Percentiles rank a stretch among this genome's conserved stretches.
Evolutionary conservation across 2,797 vertebrate genomes (phyloP).

Genomic region (Gymnodraco acuticeps): DNA sequence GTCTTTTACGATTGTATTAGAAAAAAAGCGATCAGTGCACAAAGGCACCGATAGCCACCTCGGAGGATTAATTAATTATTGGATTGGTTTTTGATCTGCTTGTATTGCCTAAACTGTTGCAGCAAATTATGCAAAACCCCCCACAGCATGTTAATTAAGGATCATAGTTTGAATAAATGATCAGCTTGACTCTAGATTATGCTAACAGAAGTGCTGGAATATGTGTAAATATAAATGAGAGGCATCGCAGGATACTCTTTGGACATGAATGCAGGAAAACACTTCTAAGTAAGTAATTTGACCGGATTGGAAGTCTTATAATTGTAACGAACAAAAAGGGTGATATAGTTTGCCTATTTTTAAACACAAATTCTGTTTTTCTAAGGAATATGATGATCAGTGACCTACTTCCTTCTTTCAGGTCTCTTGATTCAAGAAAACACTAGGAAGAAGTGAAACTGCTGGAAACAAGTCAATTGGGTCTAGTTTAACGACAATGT

Average conservation of each 20-base stretch:
- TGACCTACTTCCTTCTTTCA: slow-evolving; percentile 47
- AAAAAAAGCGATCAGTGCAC: slow-evolving; percentile 24
- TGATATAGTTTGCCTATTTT: neutral
- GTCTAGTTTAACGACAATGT: neutral
- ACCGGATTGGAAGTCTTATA: slow-evolving; percentile 1
- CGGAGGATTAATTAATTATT: slow-evolving; percentile 66
- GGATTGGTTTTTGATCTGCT: slow-evolving; percentile 66
- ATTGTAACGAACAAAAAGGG: neutral
- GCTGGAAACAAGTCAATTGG: slow-evolving; percentile 8
- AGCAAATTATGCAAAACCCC: slow-evolving; percentile 60
- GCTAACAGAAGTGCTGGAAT: slow-evolving; percentile 47
- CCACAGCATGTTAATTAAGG: slow-evolving; percentile 67
- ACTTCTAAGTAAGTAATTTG: neutral
- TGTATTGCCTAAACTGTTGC: slow-evolving; percentile 50
- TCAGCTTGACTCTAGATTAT: slow-evolving; percentile 53
- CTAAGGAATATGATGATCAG: slow-evolving; percentile 29
- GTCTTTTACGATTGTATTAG: slow-evolving; percentile 1
- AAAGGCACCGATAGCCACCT: slow-evolving; percentile 48
- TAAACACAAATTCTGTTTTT: neutral
- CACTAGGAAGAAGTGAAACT: slow-evolving; percentile 56
- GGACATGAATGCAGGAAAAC: slow-evolving; percentile 8
- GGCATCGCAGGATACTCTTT: slow-evolving; percentile 5
- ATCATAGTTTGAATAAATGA: slow-evolving; percentile 59
- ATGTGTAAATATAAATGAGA: slow-evolving; percentile 61
- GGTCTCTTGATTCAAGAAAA: slow-evolving; percentile 44